Base-by-base conservation (phyloP, 2,888 invertebrate genomes). In the Drosophila neonasuta region DNA sequence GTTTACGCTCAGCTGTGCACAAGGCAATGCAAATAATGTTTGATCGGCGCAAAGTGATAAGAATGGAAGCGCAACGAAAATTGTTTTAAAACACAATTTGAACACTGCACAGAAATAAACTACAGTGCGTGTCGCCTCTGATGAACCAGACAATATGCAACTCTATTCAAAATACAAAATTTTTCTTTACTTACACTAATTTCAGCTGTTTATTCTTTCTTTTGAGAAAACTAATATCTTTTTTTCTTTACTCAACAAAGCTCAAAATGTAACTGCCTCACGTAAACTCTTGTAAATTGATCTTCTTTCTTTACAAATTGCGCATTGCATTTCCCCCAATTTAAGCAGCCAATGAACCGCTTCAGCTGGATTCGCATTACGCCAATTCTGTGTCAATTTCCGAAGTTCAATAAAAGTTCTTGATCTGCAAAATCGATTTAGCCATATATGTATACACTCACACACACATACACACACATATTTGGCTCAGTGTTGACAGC, bases 1-100 rank as follows among this genome's bases (percentile, higher is more conserved):
- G 45, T 61, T 70, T 57, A 74, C 74, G 75, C 66, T 76, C 54
- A 77, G 70, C 63, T 74, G 77, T 74, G 75, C 77, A 74, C 74
- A 70, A 77, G 65, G 72, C 55, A 36, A 48, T 54, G 48, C 63
- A 45, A 62, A 62, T 51, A 24, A 24, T 61, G 42, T 65, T 65
- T 56, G 70, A 73, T 55, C 55, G 48, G 36, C 58, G 68, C 58
- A 56, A 49, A 59, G 32, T 48, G 57, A 57, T 57, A 57, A 57
- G 48, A 57, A 29, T 45, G 24, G 6, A 41, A 48, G 41, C 48
- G 56, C 46, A 56, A 36, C 36, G 46, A 46, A 56, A 46, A 46
- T 44, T 58, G 36, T 42, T 68, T 60, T 11, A 8, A 36, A 29
- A n/a, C 10, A 11, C 11, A 34, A 34, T 34, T 34, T 34, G 34